Percentiles rank a stretch among this genome's conserved stretches.
These are phyloP conservation scores for Harpagoxenus sublaevis DNA, from an alignment of 2,888 invertebrate genomes.

Conservation along the genomic window DNA sequence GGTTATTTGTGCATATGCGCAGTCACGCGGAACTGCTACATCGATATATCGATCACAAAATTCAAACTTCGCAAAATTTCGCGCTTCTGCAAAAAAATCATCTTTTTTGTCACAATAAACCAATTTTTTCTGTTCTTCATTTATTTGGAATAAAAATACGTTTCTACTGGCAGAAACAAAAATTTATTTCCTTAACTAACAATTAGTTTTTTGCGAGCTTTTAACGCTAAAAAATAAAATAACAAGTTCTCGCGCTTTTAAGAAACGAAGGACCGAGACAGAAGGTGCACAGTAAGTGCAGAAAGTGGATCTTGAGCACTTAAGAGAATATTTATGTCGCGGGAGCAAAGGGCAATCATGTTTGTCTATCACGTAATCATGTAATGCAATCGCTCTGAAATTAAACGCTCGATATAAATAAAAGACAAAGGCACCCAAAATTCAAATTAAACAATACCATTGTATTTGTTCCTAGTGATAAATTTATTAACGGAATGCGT, in stretches of 20 bases:
- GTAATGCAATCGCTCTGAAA: background rate
- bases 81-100: background rate
- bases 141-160: conserved; percentile 1
- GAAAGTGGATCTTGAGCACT: background rate
- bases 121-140: background rate
- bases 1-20: background rate
- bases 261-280: background rate
- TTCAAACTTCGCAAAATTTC: background rate
- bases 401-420: conserved; percentile 3
- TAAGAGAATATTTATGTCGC: background rate
- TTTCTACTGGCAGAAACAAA: background rate
- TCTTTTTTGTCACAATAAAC: background rate
- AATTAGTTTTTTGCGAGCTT: background rate
- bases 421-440: background rate
- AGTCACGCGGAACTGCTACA: background rate
- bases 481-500: background rate
- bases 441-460: background rate
- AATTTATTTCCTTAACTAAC: background rate
- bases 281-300: background rate
- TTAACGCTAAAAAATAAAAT: background rate
- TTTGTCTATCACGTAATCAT: conserved; percentile 20
- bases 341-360: conserved; percentile 53
- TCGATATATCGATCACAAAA: background rate
- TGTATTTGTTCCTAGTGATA: background rate
- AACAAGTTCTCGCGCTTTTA: background rate